These are phyloP conservation scores for Muscina levida DNA, from an alignment of 2,888 invertebrate genomes.

Conservation along the genomic window DNA sequence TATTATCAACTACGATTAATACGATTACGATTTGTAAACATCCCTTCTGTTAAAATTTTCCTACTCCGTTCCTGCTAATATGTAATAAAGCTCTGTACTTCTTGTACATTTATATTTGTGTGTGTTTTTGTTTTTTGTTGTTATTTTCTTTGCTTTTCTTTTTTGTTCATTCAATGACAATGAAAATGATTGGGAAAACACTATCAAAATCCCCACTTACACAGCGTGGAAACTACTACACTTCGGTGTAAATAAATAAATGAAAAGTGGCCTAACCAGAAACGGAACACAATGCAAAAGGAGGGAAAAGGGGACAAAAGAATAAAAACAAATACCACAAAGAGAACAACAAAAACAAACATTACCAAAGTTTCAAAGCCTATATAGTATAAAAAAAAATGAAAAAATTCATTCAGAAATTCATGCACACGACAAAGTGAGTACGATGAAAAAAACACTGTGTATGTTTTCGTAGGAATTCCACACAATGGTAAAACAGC, in stretches of 20 bases:
- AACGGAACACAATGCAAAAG: background rate
- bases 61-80: no score
- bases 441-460: conserved; percentile 19
- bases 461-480: conserved; percentile 23
- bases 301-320: no score
- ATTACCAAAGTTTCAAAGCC: background rate
- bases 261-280: background rate
- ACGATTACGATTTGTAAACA: no score
- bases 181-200: conserved; percentile 49
- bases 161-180: conserved; percentile 59
- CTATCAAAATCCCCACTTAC: background rate
- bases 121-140: no score
- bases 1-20: no score
- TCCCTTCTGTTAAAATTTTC: no score
- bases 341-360: conserved; percentile 27
- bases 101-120: no score
- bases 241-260: background rate
- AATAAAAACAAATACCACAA: conserved; percentile 18
- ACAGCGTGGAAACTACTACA: conserved; percentile 30
- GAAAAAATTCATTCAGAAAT: conserved; percentile 26
- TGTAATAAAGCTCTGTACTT: no score
- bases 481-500: conserved; percentile 31
- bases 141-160: background rate
- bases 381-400: background rate
- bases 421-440: conserved; percentile 3